Percentiles rank a stretch among this genome's conserved stretches.
phyloP scores from a whole-genome alignment of 2,888 invertebrate genomes.

The Byasa hedistus region DNA sequence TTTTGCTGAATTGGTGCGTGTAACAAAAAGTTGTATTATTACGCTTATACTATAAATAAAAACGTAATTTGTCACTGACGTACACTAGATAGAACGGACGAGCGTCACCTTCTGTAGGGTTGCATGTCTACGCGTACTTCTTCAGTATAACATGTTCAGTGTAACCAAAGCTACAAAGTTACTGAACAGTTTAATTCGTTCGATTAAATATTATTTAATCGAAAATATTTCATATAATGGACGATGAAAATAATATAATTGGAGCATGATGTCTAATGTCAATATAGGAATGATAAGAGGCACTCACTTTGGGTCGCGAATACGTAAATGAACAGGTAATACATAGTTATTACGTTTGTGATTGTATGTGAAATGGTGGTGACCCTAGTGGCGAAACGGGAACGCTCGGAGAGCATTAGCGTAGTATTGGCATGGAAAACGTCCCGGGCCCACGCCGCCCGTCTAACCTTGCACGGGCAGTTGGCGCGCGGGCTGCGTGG shows the following conservation, averaged over 20 bases:
- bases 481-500: constrained; percentile 65
- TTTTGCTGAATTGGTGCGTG: not conserved
- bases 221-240: not conserved
- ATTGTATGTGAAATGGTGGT: not conserved
- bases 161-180: not conserved
- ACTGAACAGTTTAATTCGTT: not conserved
- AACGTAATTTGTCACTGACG: constrained; percentile 22
- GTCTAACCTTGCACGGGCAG: constrained; percentile 69
- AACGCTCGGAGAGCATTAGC: constrained; percentile 29
- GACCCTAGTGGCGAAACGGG: constrained; percentile 19
- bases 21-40: constrained; percentile 10
- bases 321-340: no score
- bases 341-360: no score
- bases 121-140: not conserved
- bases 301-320: no score
- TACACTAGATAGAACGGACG: constrained; percentile 1
- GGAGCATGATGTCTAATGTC: no score
- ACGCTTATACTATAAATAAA: constrained; percentile 24
- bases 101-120: constrained; percentile 15
- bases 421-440: constrained; percentile 52
- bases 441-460: constrained; percentile 58
- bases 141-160: not conserved
- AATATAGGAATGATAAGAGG: no score
- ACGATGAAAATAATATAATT: no score
- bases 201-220: not conserved